Base-by-base conservation (phyloP, 2,113 vertebrate species). In the Pseudonaja textilis region DNA sequence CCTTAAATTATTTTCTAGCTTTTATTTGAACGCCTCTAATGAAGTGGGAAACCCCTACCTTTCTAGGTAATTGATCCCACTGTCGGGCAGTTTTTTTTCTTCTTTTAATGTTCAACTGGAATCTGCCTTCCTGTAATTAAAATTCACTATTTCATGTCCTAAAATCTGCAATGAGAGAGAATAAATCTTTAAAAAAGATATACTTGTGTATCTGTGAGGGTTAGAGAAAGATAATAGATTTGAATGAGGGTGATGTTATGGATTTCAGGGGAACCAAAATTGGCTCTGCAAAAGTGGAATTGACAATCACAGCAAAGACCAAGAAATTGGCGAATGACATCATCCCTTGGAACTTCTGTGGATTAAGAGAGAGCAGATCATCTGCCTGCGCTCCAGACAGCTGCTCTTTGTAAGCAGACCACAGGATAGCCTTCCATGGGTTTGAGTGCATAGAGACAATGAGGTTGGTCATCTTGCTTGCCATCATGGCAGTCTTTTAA, bases 11-110 rank as follows among this genome's bases (percentile, higher is more conserved):
- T 39, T 81, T 34, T 81, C 5, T 81, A 81, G 69, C n/a, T 18
- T 81, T 39, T 39, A 81, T 39, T 39, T 81, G 34, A 81, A 81
- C 6, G 8, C 1, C 16, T 20, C 5, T 39, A 20, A 39, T 39
- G 34, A 81, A 81, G 69, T 20, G 2, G n/a, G 6, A 18, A 34
- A 74, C 64, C 64, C n/a, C 64, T 34, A 74, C 14, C 64, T 74
- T 14, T 74, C n/a, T n/a, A 18, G 64, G 64, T 34, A 34, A 74
- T 74, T 74, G 64, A 5, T 74, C 34, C 64, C 64, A 34, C 64
- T 34, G 5, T 74, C 0, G 0, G n/a, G n/a, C 12, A 74, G 29
- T 2, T 5, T 64, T 64, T 64, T n/a, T 34, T 12, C 0, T 0
- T 4, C 26, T n/a, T 11, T 14, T 34, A 74, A 34, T 7, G 5